phyloP scores from a whole-genome alignment of 2,888 invertebrate genomes.

The Apamea anceps region DNA sequence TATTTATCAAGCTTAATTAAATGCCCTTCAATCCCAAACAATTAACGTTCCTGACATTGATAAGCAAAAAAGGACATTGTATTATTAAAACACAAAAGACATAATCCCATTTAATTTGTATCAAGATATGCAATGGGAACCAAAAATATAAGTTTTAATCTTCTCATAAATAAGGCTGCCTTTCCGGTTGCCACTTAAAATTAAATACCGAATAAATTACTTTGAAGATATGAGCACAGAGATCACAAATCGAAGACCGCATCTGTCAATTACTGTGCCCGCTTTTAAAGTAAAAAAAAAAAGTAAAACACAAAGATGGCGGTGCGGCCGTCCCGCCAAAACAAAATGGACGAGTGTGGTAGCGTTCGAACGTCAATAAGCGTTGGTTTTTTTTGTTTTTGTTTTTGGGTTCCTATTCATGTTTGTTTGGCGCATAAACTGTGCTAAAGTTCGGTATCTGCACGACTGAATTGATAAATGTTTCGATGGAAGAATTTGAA shows the following conservation, averaged over 20 bases:
- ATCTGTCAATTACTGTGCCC: constrained; percentile 77
- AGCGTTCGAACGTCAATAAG: constrained; percentile 66
- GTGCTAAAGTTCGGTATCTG: constrained; percentile 26
- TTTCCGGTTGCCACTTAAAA: constrained; percentile 76
- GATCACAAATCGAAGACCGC: constrained; percentile 74
- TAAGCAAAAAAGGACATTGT: constrained; percentile 13
- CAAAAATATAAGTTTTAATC: constrained; percentile 59
- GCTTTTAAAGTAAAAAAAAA: constrained; percentile 64
- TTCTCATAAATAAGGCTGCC: constrained; percentile 56
- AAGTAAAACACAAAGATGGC: constrained; percentile 65
- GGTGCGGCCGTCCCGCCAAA: constrained; percentile 64
- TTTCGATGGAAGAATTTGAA: not conserved
- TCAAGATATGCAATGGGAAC: constrained; percentile 62
- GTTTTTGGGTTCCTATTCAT: constrained; percentile 47
- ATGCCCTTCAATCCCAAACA: constrained; percentile 41
- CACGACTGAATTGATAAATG: constrained; percentile 19
- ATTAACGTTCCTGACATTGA: constrained; percentile 49
- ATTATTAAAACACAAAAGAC: constrained; percentile 42
- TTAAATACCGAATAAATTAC: constrained; percentile 73
- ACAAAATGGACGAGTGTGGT: constrained; percentile 65
- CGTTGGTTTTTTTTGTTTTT: constrained; percentile 24
- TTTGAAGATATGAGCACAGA: constrained; percentile 70
- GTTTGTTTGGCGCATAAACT: constrained; percentile 50
- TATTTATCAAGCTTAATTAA: constrained; percentile 39
- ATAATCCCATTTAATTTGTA: constrained; percentile 56